Conservation (phyloP, 1,140 invertebrate genomes). For the Drosophila lacertosa region DNA sequence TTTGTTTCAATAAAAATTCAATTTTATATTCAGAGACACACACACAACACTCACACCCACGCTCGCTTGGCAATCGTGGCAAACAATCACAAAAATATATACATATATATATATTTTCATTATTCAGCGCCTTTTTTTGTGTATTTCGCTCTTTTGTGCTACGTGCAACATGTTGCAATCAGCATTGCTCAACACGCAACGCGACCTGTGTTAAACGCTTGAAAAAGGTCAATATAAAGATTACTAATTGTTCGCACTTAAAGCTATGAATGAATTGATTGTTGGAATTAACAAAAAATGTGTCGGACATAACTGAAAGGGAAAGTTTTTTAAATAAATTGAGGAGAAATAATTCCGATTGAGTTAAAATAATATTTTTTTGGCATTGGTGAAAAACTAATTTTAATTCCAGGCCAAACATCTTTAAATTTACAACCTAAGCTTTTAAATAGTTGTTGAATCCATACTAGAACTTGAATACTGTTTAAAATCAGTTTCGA, state of each 20-base stretch:
- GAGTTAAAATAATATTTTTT: too few relatives aligned
- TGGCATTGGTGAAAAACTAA: too few relatives aligned
- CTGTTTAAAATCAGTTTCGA: slow-evolving; percentile 17
- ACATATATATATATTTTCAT: slow-evolving; percentile 15
- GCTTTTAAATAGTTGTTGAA: slow-evolving; percentile 9
- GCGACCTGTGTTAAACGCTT: neutral
- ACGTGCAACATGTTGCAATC: slow-evolving; percentile 43
- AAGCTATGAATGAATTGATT: neutral
- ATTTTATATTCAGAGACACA: slow-evolving; percentile 42
- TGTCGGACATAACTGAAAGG: too few relatives aligned
- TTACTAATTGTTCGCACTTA: slow-evolving; percentile 10
- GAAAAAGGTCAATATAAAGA: neutral
- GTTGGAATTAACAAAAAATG: neutral
- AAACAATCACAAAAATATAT: slow-evolving; percentile 29
- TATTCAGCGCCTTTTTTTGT: slow-evolving; percentile 18
- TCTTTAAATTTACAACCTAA: too few relatives aligned
- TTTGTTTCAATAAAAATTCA: slow-evolving; percentile 58
- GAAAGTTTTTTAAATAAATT: neutral
- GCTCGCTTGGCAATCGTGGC: neutral
- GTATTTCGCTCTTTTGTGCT: slow-evolving; percentile 9
- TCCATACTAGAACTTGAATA: neutral
- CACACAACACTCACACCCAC: slow-evolving; percentile 1
- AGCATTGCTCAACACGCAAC: slow-evolving; percentile 1
- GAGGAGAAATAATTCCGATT: neutral
- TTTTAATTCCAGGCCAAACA: too few relatives aligned